Evolutionary conservation across 2,113 vertebrate species (phyloP).

Genomic region (Ibidorhyncha struthersii): DNA sequence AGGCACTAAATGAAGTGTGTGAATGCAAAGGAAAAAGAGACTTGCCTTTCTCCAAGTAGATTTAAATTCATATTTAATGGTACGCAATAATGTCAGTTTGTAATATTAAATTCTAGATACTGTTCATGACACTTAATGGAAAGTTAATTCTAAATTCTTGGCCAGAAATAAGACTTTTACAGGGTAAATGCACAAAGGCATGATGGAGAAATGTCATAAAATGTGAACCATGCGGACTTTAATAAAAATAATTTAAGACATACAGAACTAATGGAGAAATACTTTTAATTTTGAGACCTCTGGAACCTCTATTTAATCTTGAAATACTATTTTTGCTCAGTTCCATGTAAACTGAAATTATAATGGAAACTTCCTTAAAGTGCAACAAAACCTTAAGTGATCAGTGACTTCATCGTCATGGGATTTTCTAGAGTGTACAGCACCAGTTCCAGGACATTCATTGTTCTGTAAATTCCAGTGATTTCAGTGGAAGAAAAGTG

Average conservation of each 20-base stretch:
- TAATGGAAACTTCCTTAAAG: background rate
- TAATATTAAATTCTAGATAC: background rate
- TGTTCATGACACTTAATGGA: background rate
- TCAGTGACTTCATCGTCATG: background rate
- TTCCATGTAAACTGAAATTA: background rate
- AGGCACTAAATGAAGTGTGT: background rate
- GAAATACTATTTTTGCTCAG: background rate
- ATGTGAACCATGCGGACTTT: background rate
- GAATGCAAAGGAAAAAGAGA: background rate
- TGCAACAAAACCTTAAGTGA: background rate
- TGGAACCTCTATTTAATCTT: background rate
- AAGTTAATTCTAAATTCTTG: slow-evolving; percentile 4
- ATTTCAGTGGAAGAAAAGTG: background rate
- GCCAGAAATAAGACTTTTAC: background rate
- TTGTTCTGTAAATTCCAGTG: background rate
- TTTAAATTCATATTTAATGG: background rate
- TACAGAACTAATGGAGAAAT: background rate
- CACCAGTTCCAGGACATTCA: background rate
- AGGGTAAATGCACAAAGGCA: background rate
- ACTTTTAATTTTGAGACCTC: background rate
- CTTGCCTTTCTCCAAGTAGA: background rate
- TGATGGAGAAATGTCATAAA: background rate
- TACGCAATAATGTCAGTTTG: background rate
- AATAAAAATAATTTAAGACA: background rate
- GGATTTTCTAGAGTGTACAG: background rate